A percentile compares a stretch with the other conserved stretches of the same genome.
Evolutionary conservation across 2,888 invertebrate genomes (phyloP).

Genomic region (Cheilosia pagana): DNA sequence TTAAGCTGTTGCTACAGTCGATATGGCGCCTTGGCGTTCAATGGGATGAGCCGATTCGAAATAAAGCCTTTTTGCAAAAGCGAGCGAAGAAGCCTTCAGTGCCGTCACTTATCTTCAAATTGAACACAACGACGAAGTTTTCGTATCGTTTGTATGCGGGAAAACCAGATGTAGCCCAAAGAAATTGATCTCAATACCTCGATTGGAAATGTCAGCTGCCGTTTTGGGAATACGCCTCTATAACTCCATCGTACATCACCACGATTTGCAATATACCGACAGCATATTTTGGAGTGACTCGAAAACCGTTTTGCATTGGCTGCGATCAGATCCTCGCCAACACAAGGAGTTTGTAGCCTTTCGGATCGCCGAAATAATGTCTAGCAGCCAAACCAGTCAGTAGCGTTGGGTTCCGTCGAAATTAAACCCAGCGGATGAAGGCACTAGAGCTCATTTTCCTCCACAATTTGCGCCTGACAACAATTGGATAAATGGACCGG

Average conservation of each 20-base stretch:
- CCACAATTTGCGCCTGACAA: too few relatives aligned
- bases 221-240: too few relatives aligned
- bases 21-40: constrained; percentile 17
- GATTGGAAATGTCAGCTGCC: too few relatives aligned
- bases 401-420: constrained; percentile 9
- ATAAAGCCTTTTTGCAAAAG: neutral
- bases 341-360: constrained; percentile 2
- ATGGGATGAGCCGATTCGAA: constrained; percentile 26
- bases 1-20: constrained; percentile 7
- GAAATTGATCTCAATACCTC: too few relatives aligned
- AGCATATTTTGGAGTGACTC: too few relatives aligned
- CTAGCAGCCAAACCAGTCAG: neutral
- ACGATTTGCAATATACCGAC: too few relatives aligned
- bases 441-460: neutral
- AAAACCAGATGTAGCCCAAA: too few relatives aligned
- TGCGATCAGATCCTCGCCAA: too few relatives aligned
- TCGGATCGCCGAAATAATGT: neutral
- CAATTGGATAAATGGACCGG: too few relatives aligned
- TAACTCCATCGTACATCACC: too few relatives aligned
- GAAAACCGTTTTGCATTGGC: too few relatives aligned
- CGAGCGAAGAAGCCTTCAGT: neutral
- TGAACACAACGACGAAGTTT: neutral
- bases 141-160: too few relatives aligned
- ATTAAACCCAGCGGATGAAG: neutral
- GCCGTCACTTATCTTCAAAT: neutral